These are phyloP conservation scores for Timema podura DNA, from an alignment of 2,888 invertebrate genomes.

Conservation along the genomic window DNA sequence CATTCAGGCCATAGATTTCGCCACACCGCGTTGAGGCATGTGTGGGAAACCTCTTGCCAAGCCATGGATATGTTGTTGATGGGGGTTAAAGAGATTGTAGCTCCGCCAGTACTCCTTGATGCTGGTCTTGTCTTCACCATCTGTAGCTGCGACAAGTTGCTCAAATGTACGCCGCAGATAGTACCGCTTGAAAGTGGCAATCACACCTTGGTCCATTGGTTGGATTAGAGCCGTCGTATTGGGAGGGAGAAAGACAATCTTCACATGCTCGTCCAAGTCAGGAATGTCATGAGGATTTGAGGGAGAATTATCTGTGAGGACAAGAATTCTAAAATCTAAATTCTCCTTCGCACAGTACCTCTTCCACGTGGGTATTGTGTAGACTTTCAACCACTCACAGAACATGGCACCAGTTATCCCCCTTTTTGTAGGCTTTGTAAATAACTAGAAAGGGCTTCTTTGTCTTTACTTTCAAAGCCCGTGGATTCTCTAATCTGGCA, in stretches of 20 bases:
- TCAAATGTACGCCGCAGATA: neutral
- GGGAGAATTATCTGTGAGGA: neutral
- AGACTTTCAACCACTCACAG: neutral
- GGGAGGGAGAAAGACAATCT: neutral
- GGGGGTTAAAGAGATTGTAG: neutral
- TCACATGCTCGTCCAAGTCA: neutral
- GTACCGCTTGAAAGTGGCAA: slow-evolving; percentile 3
- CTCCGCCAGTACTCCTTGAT: neutral
- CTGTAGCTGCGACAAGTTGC: neutral
- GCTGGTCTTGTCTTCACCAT: neutral
- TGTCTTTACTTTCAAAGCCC: slow-evolving; percentile 1
- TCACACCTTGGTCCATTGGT: neutral
- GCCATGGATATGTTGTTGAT: slow-evolving; percentile 6
- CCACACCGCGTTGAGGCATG: neutral
- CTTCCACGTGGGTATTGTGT: neutral
- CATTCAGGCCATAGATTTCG: no score
- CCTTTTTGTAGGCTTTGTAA: slow-evolving; percentile 15
- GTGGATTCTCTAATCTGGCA: neutral
- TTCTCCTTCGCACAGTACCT: neutral
- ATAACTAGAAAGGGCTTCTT: neutral
- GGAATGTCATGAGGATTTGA: neutral
- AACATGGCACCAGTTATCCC: slow-evolving; percentile 6
- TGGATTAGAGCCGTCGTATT: neutral
- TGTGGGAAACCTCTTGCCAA: neutral
- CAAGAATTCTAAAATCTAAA: neutral